A percentile compares a stretch with the other conserved stretches of the same genome.
phyloP scores from a whole-genome alignment of 1,140 invertebrate genomes.

The Tetranychus cinnabarinus region DNA sequence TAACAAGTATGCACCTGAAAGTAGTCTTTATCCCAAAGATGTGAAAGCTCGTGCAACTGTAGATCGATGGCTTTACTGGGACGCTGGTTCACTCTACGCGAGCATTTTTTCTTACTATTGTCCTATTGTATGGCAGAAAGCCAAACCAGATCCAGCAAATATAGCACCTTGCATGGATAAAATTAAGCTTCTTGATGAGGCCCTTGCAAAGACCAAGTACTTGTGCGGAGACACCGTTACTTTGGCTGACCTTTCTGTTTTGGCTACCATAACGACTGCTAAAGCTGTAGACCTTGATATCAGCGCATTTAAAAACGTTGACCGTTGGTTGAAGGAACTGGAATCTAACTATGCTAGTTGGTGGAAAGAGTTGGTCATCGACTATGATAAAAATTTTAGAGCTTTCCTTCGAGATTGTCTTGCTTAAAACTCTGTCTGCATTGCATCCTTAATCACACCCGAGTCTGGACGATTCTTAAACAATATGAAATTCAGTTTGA shows the following conservation, averaged over 20 bases:
- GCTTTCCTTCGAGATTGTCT: too few relatives aligned
- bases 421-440: too few relatives aligned
- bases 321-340: too few relatives aligned
- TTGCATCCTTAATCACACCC: too few relatives aligned
- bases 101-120: slow-evolving; percentile 1
- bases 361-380: too few relatives aligned
- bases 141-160: neutral
- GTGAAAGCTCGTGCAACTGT: slow-evolving; percentile 16
- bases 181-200: neutral
- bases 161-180: neutral
- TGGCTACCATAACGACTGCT: slow-evolving; percentile 12
- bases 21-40: slow-evolving; percentile 17
- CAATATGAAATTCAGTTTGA: too few relatives aligned
- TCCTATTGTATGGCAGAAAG: neutral
- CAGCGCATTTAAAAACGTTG: too few relatives aligned
- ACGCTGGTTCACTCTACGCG: slow-evolving; percentile 19
- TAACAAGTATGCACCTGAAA: slow-evolving; percentile 15
- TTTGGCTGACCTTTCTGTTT: slow-evolving; percentile 31
- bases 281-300: neutral
- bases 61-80: slow-evolving; percentile 18
- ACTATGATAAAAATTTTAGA: too few relatives aligned
- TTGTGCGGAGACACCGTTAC: slow-evolving; percentile 29
- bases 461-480: too few relatives aligned
- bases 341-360: too few relatives aligned
- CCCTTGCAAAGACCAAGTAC: slow-evolving; percentile 18